phyloP scores from a whole-genome alignment of 2,888 invertebrate species.

The Melolontha melolontha region DNA sequence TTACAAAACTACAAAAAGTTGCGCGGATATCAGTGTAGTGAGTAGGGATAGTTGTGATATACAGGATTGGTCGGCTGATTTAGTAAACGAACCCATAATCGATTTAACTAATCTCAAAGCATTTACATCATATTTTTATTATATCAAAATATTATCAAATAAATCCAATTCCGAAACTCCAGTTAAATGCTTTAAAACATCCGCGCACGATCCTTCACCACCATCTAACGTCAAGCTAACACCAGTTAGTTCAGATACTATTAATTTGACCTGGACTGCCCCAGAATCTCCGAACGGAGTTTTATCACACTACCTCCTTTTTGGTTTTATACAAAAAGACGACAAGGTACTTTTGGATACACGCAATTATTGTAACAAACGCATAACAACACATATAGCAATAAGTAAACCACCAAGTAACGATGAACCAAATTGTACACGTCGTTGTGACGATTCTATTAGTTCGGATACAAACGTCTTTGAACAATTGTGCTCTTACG shows the following conservation, averaged over 20 bases:
- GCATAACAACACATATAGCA: neutral
- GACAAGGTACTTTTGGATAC: constrained; percentile 41
- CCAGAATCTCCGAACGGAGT: constrained; percentile 65
- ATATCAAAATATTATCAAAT: constrained; percentile 69
- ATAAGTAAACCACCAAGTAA: constrained; percentile 50
- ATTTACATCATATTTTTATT: constrained; percentile 79
- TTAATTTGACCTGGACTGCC: constrained; percentile 71
- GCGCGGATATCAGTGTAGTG: constrained; percentile 38
- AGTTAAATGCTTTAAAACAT: constrained; percentile 75
- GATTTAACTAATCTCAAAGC: constrained; percentile 69
- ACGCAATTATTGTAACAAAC: constrained; percentile 55
- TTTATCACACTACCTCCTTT: constrained; percentile 61
- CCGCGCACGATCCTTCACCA: constrained; percentile 69
- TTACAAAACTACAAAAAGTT: constrained; percentile 65
- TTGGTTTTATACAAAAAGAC: constrained; percentile 57
- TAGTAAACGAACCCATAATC: constrained; percentile 52
- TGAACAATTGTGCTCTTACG: constrained; percentile 26
- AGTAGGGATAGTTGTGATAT: constrained; percentile 56
- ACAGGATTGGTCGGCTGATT: constrained; percentile 57
- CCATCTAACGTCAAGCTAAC: constrained; percentile 57
- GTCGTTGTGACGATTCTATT: constrained; percentile 16
- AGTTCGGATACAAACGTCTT: neutral
- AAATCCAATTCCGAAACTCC: constrained; percentile 69
- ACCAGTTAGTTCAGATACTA: constrained; percentile 57
- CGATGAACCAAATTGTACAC: constrained; percentile 41